These are phyloP conservation scores for Heliconius cydno DNA, from an alignment of 2,888 invertebrate genomes.

Conservation along the genomic window DNA sequence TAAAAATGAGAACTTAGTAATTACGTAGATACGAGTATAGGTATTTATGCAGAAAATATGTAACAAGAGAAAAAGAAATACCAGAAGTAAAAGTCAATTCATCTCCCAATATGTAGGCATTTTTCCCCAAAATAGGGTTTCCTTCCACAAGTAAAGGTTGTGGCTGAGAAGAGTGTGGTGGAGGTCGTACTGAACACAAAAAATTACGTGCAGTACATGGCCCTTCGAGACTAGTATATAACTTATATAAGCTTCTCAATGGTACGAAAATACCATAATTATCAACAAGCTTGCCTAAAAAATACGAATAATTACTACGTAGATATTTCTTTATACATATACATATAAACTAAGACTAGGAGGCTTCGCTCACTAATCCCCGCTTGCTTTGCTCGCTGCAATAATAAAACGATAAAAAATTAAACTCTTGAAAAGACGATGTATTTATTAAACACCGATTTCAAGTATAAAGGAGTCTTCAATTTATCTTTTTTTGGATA, in stretches of 20 bases:
- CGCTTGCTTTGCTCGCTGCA: too few species aligned
- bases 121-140: conserved; percentile 60
- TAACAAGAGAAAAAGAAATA: conserved; percentile 44
- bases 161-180: conserved; percentile 55
- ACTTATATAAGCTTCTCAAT: conserved; percentile 68
- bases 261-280: conserved; percentile 71
- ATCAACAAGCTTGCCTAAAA: conserved; percentile 63
- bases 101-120: conserved; percentile 67
- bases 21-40: not conserved
- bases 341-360: not conserved
- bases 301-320: too few species aligned
- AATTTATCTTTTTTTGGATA: not conserved
- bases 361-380: too few species aligned
- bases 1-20: not conserved
- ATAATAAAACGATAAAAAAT: too few species aligned
- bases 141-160: conserved; percentile 56
- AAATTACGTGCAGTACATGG: conserved; percentile 74
- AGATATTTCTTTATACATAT: not conserved
- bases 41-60: not conserved
- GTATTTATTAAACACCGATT: not conserved
- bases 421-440: too few species aligned
- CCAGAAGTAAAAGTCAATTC: conserved; percentile 65
- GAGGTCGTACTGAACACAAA: conserved; percentile 62
- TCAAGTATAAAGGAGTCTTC: too few species aligned
- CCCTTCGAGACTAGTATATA: conserved; percentile 75